Percentiles rank a stretch among this genome's conserved stretches.
These are phyloP conservation scores for Peromyscus melanophrys DNA, from an alignment of 2,797 vertebrate genomes.

Conservation along the genomic window DNA sequence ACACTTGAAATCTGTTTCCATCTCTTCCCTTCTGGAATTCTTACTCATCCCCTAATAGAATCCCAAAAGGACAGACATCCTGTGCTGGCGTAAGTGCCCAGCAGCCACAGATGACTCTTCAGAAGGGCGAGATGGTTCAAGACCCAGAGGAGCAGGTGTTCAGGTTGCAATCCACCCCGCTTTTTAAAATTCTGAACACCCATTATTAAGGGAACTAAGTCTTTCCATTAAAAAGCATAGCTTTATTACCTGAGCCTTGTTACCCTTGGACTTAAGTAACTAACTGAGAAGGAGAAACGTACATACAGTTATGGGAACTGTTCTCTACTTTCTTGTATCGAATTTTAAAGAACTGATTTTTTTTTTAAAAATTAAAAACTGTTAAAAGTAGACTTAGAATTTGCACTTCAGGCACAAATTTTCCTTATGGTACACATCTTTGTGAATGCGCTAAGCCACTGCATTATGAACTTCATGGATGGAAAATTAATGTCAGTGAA, in stretches of 20 bases:
- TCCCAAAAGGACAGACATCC: background rate
- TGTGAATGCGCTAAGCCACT: background rate
- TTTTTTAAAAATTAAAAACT: background rate
- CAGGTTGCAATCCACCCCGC: background rate
- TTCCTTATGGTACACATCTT: background rate
- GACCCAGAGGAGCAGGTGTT: background rate
- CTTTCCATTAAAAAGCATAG: background rate
- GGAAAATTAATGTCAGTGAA: background rate
- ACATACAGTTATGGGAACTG: background rate
- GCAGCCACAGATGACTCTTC: background rate
- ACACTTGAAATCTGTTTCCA: background rate
- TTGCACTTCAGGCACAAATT: background rate
- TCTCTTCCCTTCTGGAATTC: background rate
- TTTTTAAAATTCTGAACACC: background rate
- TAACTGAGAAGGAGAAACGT: background rate
- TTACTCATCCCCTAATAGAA: background rate
- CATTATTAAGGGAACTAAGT: constrained; percentile 2
- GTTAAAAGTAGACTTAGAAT: background rate
- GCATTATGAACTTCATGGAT: background rate
- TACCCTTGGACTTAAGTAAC: background rate
- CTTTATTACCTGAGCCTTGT: background rate
- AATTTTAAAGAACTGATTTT: background rate
- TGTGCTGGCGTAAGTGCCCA: background rate
- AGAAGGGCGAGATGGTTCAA: background rate
- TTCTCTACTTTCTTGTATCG: background rate